Percentiles rank a stretch among this genome's conserved stretches.
Conservation (phyloP, 2,113 vertebrate genomes). For the Nansenia antarctica region DNA sequence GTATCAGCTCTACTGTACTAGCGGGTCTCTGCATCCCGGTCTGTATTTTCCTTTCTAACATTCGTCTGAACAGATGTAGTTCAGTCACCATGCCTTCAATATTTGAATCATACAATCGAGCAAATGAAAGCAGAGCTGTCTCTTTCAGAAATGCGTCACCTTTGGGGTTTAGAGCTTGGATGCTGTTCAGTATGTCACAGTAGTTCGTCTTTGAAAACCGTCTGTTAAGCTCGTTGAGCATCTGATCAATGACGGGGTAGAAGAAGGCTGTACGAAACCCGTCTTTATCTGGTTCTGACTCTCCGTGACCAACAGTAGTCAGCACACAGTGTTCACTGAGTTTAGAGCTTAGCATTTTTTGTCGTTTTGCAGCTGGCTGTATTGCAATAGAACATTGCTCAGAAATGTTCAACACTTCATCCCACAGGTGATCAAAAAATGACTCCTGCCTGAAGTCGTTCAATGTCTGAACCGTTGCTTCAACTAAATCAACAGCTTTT, state of each 20-base stretch:
- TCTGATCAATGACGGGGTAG: slow-evolving; percentile 19
- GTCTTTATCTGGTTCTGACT: slow-evolving; percentile 8
- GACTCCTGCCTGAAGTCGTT: not conserved
- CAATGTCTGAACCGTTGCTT: slow-evolving; percentile 6
- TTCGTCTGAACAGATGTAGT: slow-evolving; percentile 7
- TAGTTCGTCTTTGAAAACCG: slow-evolving; percentile 22
- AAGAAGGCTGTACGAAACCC: slow-evolving; percentile 8
- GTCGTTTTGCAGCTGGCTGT: not conserved
- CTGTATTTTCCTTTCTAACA: slow-evolving; percentile 19
- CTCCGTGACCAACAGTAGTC: slow-evolving; percentile 2
- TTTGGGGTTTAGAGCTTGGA: slow-evolving; percentile 24
- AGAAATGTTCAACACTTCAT: slow-evolving; percentile 6
- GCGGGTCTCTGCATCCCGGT: not conserved
- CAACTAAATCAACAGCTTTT: slow-evolving; percentile 21
- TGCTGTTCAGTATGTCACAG: slow-evolving; percentile 23
- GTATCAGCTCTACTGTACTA: slow-evolving; percentile 2
- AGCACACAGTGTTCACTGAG: slow-evolving; percentile 1
- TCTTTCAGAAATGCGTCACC: too few relatives aligned
- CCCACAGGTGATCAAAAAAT: slow-evolving; percentile 3
- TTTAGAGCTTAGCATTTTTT: slow-evolving; percentile 2
- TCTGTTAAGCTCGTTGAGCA: slow-evolving; percentile 24
- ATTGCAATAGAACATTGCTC: slow-evolving; percentile 10
- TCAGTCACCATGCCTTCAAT: too few relatives aligned
- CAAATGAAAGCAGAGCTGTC: too few relatives aligned
- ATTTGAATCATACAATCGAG: too few relatives aligned